Evolutionary conservation across 2,797 vertebrate genomes (phyloP).

Genomic region (Hybognathus amarus): DNA sequence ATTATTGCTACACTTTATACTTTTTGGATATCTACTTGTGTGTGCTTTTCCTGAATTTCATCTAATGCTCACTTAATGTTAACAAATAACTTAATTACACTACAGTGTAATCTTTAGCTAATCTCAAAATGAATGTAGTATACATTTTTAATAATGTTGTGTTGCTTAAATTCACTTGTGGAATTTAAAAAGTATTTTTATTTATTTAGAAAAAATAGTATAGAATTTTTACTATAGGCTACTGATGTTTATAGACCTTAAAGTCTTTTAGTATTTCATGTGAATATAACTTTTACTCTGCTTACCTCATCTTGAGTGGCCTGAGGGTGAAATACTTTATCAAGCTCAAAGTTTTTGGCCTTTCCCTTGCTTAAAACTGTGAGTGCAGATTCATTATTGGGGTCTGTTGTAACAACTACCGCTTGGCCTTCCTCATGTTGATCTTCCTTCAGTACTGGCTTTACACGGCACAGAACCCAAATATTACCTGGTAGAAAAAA

Average conservation of each 20-base stretch:
- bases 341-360: constrained; percentile 82
- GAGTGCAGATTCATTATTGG: constrained; percentile 82
- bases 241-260: neutral
- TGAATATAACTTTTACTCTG: neutral
- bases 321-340: constrained; percentile 89
- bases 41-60: neutral
- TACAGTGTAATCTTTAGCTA: neutral
- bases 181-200: neutral
- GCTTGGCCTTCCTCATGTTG: constrained; percentile 76
- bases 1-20: neutral
- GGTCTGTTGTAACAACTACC: constrained; percentile 78
- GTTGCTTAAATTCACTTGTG: neutral
- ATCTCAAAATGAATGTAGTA: neutral
- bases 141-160: neutral
- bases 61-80: neutral
- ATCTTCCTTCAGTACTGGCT: constrained; percentile 82
- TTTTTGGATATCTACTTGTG: neutral
- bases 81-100: neutral
- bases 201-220: neutral
- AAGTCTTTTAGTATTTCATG: neutral
- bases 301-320: constrained; percentile 89
- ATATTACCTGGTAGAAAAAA: constrained; percentile 82
- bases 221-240: neutral
- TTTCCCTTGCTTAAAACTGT: constrained; percentile 84
- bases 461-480: constrained; percentile 88